Base-by-base conservation (phyloP, 1,140 invertebrate genomes). In the Tenebrio molitor region DNA sequence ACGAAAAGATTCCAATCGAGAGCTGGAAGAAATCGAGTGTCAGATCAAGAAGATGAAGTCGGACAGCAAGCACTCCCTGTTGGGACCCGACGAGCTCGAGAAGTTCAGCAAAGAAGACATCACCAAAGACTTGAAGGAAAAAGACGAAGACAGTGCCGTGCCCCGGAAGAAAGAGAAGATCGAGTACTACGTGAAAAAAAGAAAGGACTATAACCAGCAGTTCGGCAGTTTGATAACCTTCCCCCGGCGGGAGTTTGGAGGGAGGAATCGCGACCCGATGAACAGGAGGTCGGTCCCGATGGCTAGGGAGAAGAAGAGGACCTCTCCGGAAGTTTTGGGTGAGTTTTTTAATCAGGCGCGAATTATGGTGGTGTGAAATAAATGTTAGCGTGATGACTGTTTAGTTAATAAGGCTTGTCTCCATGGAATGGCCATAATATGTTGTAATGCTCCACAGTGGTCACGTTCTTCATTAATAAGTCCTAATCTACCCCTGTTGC, bases 121-220 rank as follows among this genome's bases (percentile, higher is more conserved):
- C 41, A 81, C 78, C 0, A 81, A 81, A 44, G 78, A 79, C 17
- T 80, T 82, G 29, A 77, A 76, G 14, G 82, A 81, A 72, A 83
- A 83, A 68, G 81, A 83, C 33, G 81, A 80, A 25, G 83, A 82
- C 58, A 80, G 76, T 44, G 79, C 80, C 1, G 77, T 84, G 50
- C 80, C 81, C 7, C 78, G 82, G 41, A 84, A 84, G 73, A 84
- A 83, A 72, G 83, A 84, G 69, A 84, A 84, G 71, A 81, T 81
- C 69, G 84, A 85, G 44, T 81, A 79, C 53, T 80, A 78, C 46
- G 80, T 80, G 17, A 83, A 83, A 74, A 81, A 81, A 72, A 77
- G 80, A 36, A 72, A 74, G 29, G 80, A 83, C 71, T 79, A 80
- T 42, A 81, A 77, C 75, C 81, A 82, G 63, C 79, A 81, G 58